Percentiles rank a stretch among this genome's conserved stretches.
Conservation (phyloP, 1,140 invertebrate genomes). For the Adelges cooleyi region DNA sequence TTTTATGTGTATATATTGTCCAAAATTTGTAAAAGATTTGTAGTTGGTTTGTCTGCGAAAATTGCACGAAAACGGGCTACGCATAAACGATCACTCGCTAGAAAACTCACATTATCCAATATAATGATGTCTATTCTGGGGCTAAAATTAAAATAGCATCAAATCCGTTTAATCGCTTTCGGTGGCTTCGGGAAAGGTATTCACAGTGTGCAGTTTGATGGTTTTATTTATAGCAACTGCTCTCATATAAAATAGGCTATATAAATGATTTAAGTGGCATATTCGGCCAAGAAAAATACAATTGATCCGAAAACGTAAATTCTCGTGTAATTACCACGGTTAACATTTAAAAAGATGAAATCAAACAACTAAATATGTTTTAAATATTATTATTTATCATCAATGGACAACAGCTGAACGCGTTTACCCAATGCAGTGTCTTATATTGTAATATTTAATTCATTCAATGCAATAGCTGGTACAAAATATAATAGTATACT, state of each 20-base stretch:
- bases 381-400: background rate
- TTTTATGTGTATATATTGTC: too few relatives aligned
- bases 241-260: background rate
- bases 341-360: background rate
- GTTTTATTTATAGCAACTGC: slow-evolving; percentile 13
- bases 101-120: background rate
- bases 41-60: too few relatives aligned
- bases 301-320: background rate
- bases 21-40: too few relatives aligned
- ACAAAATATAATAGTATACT: too few relatives aligned
- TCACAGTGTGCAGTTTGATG: background rate
- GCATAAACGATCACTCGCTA: background rate
- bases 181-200: too few relatives aligned
- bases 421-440: background rate
- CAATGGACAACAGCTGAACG: background rate
- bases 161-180: slow-evolving; percentile 5
- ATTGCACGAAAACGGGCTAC: too few relatives aligned
- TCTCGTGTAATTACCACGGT: background rate
- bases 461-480: background rate
- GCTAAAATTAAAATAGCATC: background rate
- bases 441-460: background rate
- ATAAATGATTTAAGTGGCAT: background rate
- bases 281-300: background rate
- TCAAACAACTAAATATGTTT: background rate
- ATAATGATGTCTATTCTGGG: background rate